Conservation (phyloP, 2,113 vertebrate genomes). For the Ageneiosus marmoratus region DNA sequence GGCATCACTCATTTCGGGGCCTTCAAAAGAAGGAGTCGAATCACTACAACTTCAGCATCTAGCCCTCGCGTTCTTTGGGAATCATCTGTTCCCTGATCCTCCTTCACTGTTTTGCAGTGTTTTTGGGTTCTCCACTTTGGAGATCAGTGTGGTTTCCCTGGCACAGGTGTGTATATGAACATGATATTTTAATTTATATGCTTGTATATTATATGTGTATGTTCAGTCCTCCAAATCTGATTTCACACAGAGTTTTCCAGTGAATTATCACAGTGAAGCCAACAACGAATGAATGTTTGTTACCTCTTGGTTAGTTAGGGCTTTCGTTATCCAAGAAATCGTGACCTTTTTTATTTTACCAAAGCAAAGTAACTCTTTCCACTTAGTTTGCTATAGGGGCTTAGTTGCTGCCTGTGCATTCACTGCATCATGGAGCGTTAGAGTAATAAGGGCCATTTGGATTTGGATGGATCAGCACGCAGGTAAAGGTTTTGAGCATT, state of each 20-base stretch:
- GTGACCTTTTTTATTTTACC: not conserved
- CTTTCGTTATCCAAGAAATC: conserved; percentile 8
- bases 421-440: not conserved
- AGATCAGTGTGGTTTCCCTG: not conserved
- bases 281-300: not conserved
- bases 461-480: not conserved
- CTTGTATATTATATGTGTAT: not conserved
- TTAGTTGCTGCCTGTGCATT: not conserved
- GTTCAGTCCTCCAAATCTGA: not conserved
- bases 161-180: conserved; percentile 2
- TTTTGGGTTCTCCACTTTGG: not conserved
- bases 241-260: not conserved
- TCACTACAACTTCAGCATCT: not conserved
- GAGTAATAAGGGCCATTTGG: not conserved
- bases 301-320: not conserved
- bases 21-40: conserved; percentile 24
- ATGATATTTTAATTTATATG: conserved; percentile 1
- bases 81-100: not conserved
- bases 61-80: not conserved
- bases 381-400: not conserved
- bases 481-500: not conserved
- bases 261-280: not conserved
- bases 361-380: not conserved
- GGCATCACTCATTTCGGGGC: not conserved
- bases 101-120: not conserved